Percentiles rank a stretch among this genome's conserved stretches.
Evolutionary conservation across 2,797 vertebrate species (phyloP).

Genomic region (Xyrichtys novacula): DNA sequence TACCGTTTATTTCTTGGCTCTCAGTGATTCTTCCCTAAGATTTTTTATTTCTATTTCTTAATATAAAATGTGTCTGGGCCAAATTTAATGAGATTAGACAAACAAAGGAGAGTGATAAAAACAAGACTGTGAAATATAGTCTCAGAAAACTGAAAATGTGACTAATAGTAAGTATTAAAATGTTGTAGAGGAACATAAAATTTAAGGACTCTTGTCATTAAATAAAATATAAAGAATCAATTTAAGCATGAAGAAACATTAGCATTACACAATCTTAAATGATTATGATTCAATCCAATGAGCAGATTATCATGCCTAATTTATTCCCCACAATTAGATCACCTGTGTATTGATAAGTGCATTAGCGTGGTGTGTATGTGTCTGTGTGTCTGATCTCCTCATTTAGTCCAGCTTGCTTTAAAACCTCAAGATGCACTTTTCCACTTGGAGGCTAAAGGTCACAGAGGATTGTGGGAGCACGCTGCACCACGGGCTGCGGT

Average conservation of each 20-base stretch:
- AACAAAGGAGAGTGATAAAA: no score
- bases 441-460: conserved; percentile 75
- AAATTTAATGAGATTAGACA: no score
- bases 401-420: conserved; percentile 22
- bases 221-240: no score
- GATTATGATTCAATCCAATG: conserved; percentile 8
- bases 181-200: no score
- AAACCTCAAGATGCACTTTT: conserved; percentile 57
- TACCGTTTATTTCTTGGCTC: no score
- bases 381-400: background rate
- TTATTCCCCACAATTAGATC: conserved; percentile 30
- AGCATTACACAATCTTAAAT: background rate
- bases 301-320: conserved; percentile 1
- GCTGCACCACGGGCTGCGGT: conserved; percentile 66
- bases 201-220: no score
- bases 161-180: no score
- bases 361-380: background rate
- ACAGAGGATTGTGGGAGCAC: conserved; percentile 73
- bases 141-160: no score
- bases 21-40: no score
- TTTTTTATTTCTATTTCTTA: no score
- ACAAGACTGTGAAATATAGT: no score
- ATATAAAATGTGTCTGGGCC: no score
- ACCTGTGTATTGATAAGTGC: background rate
- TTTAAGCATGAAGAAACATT: background rate